These are phyloP conservation scores for Cebuella pygmaea DNA, from an alignment of 2,797 vertebrate genomes.

Conservation along the genomic window DNA sequence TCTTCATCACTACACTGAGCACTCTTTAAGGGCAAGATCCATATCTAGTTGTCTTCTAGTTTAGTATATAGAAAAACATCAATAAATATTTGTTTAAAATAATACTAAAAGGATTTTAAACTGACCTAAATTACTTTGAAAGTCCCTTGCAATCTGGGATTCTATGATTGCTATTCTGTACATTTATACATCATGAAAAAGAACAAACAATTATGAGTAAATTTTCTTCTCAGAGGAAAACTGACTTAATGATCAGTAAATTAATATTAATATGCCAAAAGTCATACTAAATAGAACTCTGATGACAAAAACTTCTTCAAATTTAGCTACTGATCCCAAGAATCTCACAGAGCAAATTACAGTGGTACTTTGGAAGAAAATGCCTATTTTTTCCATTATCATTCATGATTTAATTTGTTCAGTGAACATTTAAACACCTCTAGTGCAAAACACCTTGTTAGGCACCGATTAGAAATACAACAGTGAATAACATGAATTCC, in stretches of 20 bases:
- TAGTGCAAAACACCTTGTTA: neutral
- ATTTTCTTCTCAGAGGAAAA: neutral
- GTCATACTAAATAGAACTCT: neutral
- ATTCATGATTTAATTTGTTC: slow-evolving; percentile 26
- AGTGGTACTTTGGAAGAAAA: neutral
- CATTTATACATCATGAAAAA: neutral
- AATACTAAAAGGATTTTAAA: slow-evolving; percentile 20
- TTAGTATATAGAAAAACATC: neutral
- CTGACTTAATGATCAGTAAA: neutral
- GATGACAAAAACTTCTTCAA: neutral
- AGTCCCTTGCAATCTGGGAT: neutral
- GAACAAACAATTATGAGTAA: neutral
- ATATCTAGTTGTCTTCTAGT: neutral
- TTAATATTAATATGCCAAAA: neutral
- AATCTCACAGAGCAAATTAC: slow-evolving; percentile 24
- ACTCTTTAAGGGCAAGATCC: neutral
- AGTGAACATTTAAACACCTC: slow-evolving; percentile 1
- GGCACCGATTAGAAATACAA: neutral
- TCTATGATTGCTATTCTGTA: neutral
- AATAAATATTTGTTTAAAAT: slow-evolving; percentile 22
- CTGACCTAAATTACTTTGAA: slow-evolving; percentile 17
- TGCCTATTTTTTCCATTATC: neutral
- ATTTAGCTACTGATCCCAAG: neutral
- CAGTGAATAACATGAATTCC: slow-evolving; percentile 2
- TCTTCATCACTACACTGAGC: neutral